Conservation (phyloP, 2,113 vertebrate species). For the Uria lomvia region DNA sequence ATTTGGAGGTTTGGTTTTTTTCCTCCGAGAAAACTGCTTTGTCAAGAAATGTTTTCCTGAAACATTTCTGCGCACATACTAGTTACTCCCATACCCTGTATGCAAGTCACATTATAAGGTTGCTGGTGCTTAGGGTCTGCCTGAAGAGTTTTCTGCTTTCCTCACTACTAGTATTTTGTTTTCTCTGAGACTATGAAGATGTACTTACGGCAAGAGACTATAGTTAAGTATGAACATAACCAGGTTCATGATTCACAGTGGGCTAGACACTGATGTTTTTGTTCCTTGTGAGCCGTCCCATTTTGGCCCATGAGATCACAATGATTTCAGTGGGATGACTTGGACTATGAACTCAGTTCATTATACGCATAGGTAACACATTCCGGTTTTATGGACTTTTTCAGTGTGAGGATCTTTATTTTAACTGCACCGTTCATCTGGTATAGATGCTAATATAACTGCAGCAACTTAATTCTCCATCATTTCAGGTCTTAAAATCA, state of each 20-base stretch:
- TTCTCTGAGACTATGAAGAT: not conserved
- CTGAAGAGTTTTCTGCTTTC: not conserved
- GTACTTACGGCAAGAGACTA: not conserved
- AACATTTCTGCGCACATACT: not conserved
- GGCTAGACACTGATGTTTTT: not conserved
- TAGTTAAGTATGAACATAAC: not conserved
- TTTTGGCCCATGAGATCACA: not conserved
- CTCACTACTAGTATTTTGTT: not conserved
- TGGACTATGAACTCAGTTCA: not conserved
- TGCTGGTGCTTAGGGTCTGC: not conserved
- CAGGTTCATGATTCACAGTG: not conserved
- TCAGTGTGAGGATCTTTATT: not conserved
- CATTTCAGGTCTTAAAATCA: not conserved
- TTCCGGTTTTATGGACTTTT: not conserved
- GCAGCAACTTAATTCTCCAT: not conserved
- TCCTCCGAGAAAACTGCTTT: not conserved
- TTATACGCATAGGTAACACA: not conserved
- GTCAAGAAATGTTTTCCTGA: not conserved
- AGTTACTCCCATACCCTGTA: not conserved
- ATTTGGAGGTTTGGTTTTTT: not conserved
- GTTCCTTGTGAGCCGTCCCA: not conserved
- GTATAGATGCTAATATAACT: not conserved
- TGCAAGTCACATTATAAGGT: not conserved
- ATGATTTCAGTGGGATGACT: not conserved
- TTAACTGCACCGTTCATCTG: not conserved